phyloP scores from a whole-genome alignment of 2,797 vertebrate species.

The Macropus fuliginosus region DNA sequence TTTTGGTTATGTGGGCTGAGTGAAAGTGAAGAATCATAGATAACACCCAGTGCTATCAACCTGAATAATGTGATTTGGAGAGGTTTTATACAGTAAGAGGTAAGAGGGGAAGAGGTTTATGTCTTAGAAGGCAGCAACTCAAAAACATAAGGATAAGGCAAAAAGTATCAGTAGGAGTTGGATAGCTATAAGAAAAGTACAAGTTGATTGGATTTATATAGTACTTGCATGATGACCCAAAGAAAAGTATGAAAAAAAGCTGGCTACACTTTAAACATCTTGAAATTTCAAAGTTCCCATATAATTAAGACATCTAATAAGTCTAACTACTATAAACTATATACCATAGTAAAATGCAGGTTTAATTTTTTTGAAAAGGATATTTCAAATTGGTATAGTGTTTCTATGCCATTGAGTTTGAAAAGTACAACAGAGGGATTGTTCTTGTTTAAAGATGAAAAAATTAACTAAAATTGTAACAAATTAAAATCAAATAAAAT shows the following conservation, averaged over 20 bases:
- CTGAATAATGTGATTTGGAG: not conserved
- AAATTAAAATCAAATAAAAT: slow-evolving; percentile 8
- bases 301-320: not conserved
- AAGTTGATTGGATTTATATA: not conserved
- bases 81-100: too few relatives aligned
- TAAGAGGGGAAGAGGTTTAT: not conserved
- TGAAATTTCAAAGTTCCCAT: not conserved
- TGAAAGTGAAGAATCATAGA: not conserved
- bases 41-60: not conserved
- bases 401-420: not conserved
- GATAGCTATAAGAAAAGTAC: not conserved
- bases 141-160: not conserved
- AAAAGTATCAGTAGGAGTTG: not conserved
- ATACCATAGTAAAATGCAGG: not conserved
- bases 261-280: not conserved
- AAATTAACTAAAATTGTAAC: not conserved
- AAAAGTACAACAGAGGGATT: slow-evolving; percentile 28
- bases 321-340: not conserved
- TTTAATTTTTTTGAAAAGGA: not conserved
- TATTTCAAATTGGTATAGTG: not conserved
- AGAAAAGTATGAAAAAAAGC: not conserved
- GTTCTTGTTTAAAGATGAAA: not conserved
- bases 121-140: not conserved
- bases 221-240: not conserved
- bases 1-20: not conserved